A percentile compares a stretch with the other conserved stretches of the same genome.
Evolutionary conservation across 2,888 invertebrate species (phyloP).

Genomic region (Drosophila neonasuta): DNA sequence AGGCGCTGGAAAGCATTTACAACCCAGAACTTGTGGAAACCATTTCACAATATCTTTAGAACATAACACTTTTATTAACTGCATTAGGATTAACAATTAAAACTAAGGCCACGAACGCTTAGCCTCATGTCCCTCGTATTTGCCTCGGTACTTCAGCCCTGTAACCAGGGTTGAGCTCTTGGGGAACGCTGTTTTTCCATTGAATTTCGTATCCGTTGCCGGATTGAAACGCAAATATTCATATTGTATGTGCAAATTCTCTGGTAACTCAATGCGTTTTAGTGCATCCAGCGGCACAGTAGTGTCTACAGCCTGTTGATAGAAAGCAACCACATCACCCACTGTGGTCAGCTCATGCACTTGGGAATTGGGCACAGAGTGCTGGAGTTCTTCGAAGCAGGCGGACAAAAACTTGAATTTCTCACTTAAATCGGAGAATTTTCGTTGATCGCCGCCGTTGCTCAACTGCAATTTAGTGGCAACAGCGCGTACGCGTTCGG

Average conservation of each 20-base stretch:
- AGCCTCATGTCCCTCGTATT: conserved; percentile 89
- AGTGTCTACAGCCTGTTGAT: conserved; percentile 87
- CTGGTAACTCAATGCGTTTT: conserved; percentile 88
- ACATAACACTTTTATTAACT: conserved; percentile 55
- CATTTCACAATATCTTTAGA: conserved; percentile 63
- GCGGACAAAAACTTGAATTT: conserved; percentile 88
- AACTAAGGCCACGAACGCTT: conserved; percentile 85
- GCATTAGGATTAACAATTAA: conserved; percentile 18
- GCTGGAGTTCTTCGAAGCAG: conserved; percentile 88
- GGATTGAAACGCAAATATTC: conserved; percentile 93
- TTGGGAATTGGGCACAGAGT: conserved; percentile 91
- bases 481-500: conserved; percentile 85
- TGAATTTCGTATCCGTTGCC: conserved; percentile 88
- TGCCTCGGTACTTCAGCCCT: conserved; percentile 90
- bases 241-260: conserved; percentile 92
- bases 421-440: conserved; percentile 65
- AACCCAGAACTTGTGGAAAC: conserved; percentile 80
- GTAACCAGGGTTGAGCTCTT: conserved; percentile 92
- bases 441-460: conserved; percentile 75
- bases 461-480: conserved; percentile 84
- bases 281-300: conserved; percentile 89
- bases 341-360: conserved; percentile 89
- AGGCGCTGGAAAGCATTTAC: conserved; percentile 88
- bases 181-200: conserved; percentile 92
- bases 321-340: conserved; percentile 88